Base-by-base conservation (phyloP, 2,888 invertebrate genomes). In the Microplitis manilae region DNA sequence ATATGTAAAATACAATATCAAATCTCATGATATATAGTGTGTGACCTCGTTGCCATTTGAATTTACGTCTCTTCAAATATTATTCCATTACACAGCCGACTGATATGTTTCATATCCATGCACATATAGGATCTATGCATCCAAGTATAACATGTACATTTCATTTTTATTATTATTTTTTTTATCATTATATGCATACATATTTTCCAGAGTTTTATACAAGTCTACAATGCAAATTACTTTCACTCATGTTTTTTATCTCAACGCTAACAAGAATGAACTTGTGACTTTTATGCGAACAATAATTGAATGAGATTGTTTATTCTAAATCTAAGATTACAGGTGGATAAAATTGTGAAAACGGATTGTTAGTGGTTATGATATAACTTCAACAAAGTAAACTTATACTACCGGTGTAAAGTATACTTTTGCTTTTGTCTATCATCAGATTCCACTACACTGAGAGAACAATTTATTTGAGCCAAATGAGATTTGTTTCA, bases 61-160 rank as follows among this genome's bases (percentile, higher is more conserved):
- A 74, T 74, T 74, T 74, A 74, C 68, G 59, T 30, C 60, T 74
- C 74, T 30, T 74, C 74, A 74, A 74, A 74, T 68, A 68, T 67
- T 74, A 68, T 60, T 72, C 62, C 71, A 62, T 62, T 50, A 50
- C 50, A 72, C 61, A 41, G 50, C 40, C 68, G 68, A 68, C 40
- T 38, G 68, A 40, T 15, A n/a, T 13, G n/a, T 15, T 40, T 40
- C 13, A 60, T 61, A 71, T 13, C 30, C 38, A 71, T 30, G 30
- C 17, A 15, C 17, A 50, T 9, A 59, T 59, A 13, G 30, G 5
- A 60, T 30, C 6, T 70, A 6, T 17, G 60, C n/a, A 30, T 70
- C 13, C 50, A 38, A 41, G 30, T 30, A 59, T 59, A 59, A 30
- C n/a, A 30, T 50, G 13, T 50, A 50, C 50, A 50, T 8, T 50